phyloP scores from a whole-genome alignment of 2,797 vertebrate genomes.

The Sebastes minor region DNA sequence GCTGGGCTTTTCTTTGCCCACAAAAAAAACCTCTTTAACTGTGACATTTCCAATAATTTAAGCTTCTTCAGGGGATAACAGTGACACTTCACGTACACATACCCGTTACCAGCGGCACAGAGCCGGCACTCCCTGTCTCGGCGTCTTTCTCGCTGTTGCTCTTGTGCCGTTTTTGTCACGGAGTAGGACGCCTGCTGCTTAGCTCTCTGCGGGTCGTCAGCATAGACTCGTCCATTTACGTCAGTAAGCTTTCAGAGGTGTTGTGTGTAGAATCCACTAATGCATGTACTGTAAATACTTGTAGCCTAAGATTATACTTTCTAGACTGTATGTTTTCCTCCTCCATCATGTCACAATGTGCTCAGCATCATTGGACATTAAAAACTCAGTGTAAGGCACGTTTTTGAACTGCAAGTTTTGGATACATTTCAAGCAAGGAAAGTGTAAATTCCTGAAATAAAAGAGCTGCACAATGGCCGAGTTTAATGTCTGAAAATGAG shows the following conservation, averaged over 20 bases:
- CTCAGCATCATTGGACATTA: neutral
- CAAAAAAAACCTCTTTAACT: conserved; percentile 12
- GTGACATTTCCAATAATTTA: conserved; percentile 53
- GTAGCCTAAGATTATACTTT: conserved; percentile 3
- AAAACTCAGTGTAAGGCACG: neutral
- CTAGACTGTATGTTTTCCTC: neutral
- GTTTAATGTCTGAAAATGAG: neutral
- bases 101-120: conserved; percentile 2
- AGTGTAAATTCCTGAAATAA: neutral
- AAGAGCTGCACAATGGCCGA: neutral
- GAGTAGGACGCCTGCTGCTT: neutral
- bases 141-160: neutral
- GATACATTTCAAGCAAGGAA: neutral
- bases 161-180: neutral
- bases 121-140: neutral
- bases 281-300: conserved; percentile 54
- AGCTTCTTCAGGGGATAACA: conserved; percentile 60
- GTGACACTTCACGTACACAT: conserved; percentile 15
- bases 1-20: conserved; percentile 15
- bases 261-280: conserved; percentile 9
- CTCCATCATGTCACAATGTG: neutral
- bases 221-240: neutral
- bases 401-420: neutral
- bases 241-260: conserved; percentile 3
- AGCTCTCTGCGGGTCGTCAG: neutral